These are phyloP conservation scores for Micrastur ruficollis DNA, from an alignment of 2,797 vertebrate genomes.

Conservation along the genomic window DNA sequence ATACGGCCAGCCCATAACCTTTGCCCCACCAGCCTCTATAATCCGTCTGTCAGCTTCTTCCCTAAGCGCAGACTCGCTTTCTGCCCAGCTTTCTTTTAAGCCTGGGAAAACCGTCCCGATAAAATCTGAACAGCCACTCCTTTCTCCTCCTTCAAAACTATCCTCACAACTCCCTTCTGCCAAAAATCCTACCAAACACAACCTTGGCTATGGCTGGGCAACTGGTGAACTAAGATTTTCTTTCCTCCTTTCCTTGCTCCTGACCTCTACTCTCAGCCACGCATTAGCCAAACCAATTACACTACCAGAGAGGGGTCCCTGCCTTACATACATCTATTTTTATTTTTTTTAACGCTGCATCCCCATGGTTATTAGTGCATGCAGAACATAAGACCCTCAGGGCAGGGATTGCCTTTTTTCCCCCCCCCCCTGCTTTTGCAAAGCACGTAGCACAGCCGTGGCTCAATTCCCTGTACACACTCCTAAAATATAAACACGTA, in stretches of 20 bases:
- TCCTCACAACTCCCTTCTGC: neutral
- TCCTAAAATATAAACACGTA: neutral
- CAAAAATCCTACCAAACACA: neutral
- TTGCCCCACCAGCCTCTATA: neutral
- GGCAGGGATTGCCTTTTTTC: neutral
- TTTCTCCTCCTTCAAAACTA: neutral
- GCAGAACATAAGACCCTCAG: neutral
- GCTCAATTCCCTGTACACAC: neutral
- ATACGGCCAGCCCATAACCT: neutral
- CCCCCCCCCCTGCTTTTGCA: neutral
- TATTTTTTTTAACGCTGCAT: neutral
- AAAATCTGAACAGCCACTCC: constrained; percentile 44
- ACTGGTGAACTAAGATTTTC: neutral
- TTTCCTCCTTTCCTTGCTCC: neutral
- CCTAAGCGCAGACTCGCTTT: neutral
- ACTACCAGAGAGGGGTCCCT: neutral
- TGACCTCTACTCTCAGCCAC: neutral
- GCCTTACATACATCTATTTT: neutral
- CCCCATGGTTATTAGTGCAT: neutral
- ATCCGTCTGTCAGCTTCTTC: neutral
- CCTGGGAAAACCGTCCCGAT: constrained; percentile 37
- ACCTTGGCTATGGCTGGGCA: neutral
- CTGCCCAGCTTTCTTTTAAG: neutral
- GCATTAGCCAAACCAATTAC: neutral
- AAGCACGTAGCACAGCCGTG: neutral